phyloP scores from a whole-genome alignment of 2,888 invertebrate species.

The Andrena minutula region DNA sequence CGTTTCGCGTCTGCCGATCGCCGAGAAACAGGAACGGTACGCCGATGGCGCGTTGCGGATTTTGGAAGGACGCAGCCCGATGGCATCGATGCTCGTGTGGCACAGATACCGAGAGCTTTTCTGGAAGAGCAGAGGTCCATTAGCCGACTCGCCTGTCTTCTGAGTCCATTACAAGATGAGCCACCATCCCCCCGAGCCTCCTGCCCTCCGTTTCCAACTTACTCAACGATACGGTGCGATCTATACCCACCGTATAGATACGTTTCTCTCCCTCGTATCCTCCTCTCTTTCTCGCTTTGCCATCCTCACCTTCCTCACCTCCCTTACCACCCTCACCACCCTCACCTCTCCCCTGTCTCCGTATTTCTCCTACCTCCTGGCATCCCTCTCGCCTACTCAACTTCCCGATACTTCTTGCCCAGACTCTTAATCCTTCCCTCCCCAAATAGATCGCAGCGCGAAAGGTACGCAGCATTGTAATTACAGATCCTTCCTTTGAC shows the following conservation, averaged over 20 bases:
- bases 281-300: not conserved
- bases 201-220: constrained; percentile 75
- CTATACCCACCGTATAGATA: constrained; percentile 67
- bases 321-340: not conserved
- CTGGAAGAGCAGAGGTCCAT: constrained; percentile 83
- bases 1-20: constrained; percentile 12
- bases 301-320: not conserved
- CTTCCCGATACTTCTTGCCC: constrained; percentile 49
- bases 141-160: constrained; percentile 85
- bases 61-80: constrained; percentile 78
- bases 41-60: constrained; percentile 66
- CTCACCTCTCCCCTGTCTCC: not conserved
- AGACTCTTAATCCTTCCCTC: constrained; percentile 57
- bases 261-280: constrained; percentile 36
- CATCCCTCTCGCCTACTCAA: constrained; percentile 14
- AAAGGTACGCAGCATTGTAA: constrained; percentile 50
- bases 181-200: constrained; percentile 76
- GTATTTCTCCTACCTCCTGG: not conserved
- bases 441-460: constrained; percentile 45
- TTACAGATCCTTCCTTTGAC: constrained; percentile 26
- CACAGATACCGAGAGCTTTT: constrained; percentile 84
- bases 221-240: constrained; percentile 71
- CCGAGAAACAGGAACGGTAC: constrained; percentile 8
- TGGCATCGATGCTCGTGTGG: constrained; percentile 82
- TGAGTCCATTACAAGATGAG: constrained; percentile 85